Conservation (phyloP, 1,140 invertebrate species). For the Lineus longissimus region DNA sequence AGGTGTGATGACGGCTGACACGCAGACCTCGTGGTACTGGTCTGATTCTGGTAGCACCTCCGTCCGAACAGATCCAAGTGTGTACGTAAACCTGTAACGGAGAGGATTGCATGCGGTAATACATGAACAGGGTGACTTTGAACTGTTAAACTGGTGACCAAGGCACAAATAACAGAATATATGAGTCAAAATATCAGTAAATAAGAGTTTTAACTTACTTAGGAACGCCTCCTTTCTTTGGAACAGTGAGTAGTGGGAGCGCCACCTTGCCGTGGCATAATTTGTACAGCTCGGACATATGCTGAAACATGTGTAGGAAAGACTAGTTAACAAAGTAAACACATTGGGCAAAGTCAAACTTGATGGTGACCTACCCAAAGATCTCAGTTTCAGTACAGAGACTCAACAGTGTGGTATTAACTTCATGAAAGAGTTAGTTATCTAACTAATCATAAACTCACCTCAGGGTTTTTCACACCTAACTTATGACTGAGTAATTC, state of each 20-base stretch:
- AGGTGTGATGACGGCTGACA: constrained; percentile 22
- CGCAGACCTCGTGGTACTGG: constrained; percentile 24
- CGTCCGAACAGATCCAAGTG: constrained; percentile 8
- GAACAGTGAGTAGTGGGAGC: constrained; percentile 14
- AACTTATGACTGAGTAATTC: constrained; percentile 25
- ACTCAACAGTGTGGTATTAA: too few relatives aligned
- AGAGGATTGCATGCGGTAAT: not conserved
- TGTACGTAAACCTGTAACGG: not conserved
- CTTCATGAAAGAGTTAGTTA: too few relatives aligned
- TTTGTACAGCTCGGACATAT: constrained; percentile 23
- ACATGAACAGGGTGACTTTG: not conserved
- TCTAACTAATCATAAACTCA: constrained; percentile 13
- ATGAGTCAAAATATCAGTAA: not conserved
- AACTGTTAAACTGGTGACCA: not conserved
- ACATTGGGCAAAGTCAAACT: too few relatives aligned
- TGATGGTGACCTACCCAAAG: too few relatives aligned
- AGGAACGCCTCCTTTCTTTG: too few relatives aligned
- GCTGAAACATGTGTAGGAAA: constrained; percentile 20
- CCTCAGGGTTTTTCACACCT: constrained; percentile 30
- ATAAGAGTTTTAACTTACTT: too few relatives aligned
- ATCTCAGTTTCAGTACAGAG: too few relatives aligned
- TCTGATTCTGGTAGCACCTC: constrained; percentile 22
- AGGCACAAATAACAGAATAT: not conserved
- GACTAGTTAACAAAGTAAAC: not conserved
- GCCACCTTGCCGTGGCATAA: constrained; percentile 21